Conservation (phyloP, 2,888 invertebrate species). For the Amphipyra tragopoginis region DNA sequence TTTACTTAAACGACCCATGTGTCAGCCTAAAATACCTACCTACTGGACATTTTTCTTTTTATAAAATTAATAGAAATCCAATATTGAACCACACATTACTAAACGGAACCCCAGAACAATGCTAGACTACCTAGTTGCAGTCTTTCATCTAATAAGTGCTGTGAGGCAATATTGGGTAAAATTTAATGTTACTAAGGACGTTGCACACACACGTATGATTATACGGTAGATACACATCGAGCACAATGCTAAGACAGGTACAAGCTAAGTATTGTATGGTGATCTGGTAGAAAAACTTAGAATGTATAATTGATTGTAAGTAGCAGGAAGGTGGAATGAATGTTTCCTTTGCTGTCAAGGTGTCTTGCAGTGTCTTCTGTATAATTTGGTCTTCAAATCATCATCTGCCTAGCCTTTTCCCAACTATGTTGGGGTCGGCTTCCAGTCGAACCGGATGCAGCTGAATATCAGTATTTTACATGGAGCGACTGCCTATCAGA, state of each 20-base stretch:
- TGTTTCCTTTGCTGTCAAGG: neutral
- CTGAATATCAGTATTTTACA: no score
- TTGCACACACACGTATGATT: conserved; percentile 23
- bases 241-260: conserved; percentile 32
- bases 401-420: no score
- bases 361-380: neutral
- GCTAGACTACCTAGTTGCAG: neutral
- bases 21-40: no score
- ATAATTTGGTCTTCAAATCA: no score
- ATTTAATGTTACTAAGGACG: conserved; percentile 10
- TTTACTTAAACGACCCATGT: no score
- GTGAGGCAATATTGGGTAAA: conserved; percentile 19
- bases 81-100: no score
- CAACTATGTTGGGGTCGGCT: no score
- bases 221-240: conserved; percentile 32
- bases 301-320: conserved; percentile 13
- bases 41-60: no score
- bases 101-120: no score
- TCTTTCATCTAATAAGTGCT: neutral
- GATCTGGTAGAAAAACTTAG: conserved; percentile 18
- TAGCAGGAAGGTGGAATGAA: neutral
- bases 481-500: no score
- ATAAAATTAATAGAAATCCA: no score
- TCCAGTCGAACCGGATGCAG: no score
- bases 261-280: conserved; percentile 36